These are phyloP conservation scores for Miniopterus natalensis DNA, from an alignment of 2,113 vertebrate species.

Conservation along the genomic window DNA sequence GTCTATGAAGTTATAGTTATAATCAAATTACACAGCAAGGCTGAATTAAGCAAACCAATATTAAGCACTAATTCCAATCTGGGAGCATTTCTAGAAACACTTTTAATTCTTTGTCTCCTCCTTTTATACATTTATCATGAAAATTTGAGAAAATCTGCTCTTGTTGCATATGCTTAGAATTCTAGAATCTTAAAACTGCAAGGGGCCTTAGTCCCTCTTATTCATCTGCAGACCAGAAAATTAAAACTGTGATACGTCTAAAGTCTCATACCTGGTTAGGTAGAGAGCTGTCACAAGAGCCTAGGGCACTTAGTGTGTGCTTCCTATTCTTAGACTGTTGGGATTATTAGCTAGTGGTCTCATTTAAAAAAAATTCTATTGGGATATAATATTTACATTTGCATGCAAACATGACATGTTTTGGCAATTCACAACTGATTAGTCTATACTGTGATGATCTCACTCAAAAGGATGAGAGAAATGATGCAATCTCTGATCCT, in stretches of 20 bases:
- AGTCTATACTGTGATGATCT: conserved; percentile 14
- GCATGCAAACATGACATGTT: not conserved
- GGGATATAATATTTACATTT: not conserved
- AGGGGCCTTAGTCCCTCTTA: not conserved
- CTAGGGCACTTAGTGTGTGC: not conserved
- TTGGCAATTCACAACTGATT: conserved; percentile 44
- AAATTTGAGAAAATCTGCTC: conserved; percentile 46
- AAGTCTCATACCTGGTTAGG: not conserved
- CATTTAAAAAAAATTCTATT: not conserved
- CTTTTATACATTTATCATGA: not conserved
- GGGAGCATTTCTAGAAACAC: not conserved
- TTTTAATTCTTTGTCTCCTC: not conserved
- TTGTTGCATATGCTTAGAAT: conserved; percentile 46
- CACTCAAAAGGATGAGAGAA: conserved; percentile 31
- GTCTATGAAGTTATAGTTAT: not conserved
- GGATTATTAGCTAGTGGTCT: not conserved
- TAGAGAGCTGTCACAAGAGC: not conserved
- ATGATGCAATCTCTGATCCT: not conserved
- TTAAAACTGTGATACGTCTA: not conserved
- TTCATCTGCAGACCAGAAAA: conserved; percentile 29
- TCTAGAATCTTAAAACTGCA: conserved; percentile 6
- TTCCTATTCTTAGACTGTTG: not conserved
- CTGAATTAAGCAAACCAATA: conserved; percentile 23
- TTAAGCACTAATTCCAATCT: conserved; percentile 23
- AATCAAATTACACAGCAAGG: conserved; percentile 27